Conservation (phyloP, 2,888 invertebrate species). For the Nomada lathburiana region DNA sequence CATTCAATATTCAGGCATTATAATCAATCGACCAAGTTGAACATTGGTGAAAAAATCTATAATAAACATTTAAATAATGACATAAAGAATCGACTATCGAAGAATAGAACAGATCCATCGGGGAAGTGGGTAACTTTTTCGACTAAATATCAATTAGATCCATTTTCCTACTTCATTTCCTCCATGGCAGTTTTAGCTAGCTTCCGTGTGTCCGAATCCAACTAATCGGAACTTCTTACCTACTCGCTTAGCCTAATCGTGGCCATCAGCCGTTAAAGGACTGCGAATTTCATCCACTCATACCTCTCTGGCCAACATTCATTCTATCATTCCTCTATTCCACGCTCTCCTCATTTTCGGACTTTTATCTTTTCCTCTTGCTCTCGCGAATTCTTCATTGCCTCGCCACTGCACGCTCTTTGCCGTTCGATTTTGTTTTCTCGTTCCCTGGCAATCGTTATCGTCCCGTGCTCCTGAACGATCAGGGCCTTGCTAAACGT, state of each 20-base stretch:
- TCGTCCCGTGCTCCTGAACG: conserved; percentile 20
- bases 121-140: conserved; percentile 47
- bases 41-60: not conserved
- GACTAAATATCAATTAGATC: conserved; percentile 49
- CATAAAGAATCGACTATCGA: not conserved
- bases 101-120: not conserved
- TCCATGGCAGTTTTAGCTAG: conserved; percentile 83
- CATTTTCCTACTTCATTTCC: conserved; percentile 66
- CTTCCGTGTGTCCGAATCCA: conserved; percentile 79
- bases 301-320: conserved; percentile 37
- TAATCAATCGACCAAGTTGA: not conserved
- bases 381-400: conserved; percentile 5
- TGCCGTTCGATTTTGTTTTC: not conserved
- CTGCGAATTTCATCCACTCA: conserved; percentile 58
- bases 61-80: too few species aligned
- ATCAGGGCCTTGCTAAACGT: conserved; percentile 9
- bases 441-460: conserved; percentile 7
- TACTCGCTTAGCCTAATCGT: conserved; percentile 73
- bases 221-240: conserved; percentile 75
- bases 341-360: conserved; percentile 38
- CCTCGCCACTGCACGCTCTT: conserved; percentile 24
- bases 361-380: conserved; percentile 8
- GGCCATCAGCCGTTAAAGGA: conserved; percentile 43
- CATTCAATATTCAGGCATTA: too few species aligned
- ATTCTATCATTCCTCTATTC: conserved; percentile 24